Evolutionary conservation across 2,797 vertebrate species (phyloP).

Genomic region (Pipistrellus nathusii): DNA sequence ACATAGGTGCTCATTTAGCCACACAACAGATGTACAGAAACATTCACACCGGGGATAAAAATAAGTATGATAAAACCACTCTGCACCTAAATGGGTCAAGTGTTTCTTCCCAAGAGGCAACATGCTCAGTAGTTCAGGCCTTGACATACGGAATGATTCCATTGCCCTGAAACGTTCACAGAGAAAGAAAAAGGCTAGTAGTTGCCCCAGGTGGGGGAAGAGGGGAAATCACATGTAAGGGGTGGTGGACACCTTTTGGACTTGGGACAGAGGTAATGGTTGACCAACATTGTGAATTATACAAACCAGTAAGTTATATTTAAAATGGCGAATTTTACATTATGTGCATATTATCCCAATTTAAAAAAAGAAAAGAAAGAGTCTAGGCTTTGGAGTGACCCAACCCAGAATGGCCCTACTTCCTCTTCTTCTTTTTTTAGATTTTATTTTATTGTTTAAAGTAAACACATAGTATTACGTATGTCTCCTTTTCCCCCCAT

Average conservation of each 20-base stretch:
- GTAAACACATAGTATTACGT: too few species aligned
- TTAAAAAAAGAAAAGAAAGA: background rate
- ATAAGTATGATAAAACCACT: conserved; percentile 8
- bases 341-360: background rate
- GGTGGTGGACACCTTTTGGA: background rate
- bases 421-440: background rate
- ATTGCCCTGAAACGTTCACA: background rate
- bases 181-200: background rate
- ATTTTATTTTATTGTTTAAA: too few species aligned
- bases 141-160: background rate
- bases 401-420: background rate
- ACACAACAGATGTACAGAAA: background rate
- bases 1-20: conserved; percentile 11
- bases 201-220: background rate
- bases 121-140: background rate
- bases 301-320: background rate
- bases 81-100: background rate
- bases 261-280: background rate
- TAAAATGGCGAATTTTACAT: background rate
- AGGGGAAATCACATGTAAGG: background rate
- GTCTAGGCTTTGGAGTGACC: background rate
- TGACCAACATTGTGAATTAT: background rate
- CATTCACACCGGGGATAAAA: background rate
- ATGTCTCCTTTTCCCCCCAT: too few species aligned
- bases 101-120: conserved; percentile 3